Evolutionary conservation across 2,888 invertebrate genomes (phyloP), one percentile per base, ranked within the genome.

Genomic region (Netelia virgata): DNA sequence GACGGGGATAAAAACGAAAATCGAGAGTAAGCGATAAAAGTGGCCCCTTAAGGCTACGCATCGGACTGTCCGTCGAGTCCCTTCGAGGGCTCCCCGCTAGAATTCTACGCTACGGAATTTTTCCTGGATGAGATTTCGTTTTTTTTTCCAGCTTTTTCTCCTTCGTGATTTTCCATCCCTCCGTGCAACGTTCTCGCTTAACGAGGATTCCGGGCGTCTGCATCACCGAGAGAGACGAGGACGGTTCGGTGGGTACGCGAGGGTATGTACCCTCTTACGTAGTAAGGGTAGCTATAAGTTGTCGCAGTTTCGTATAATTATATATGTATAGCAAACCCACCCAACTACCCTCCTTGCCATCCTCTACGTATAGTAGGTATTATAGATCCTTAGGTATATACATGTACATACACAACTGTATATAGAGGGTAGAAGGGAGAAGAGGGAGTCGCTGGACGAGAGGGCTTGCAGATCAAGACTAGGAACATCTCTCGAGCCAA

Each of bases 181-280:
- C 23, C 66, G 73, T 59, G 57, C 61, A 50, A 61, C 63, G 74
- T 84, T 77, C 82, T 77, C 79, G 82, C 79, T 79, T 91, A 91
- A 91, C 90, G 91, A 92, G 89, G 87, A 91, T 89, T 88, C 88
- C 87, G 88, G 87, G 28, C 57, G 80, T 81, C 84, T 81, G 73
- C 59, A 77, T 77, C 66, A 63, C 66, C 77, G 79, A 70, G 23
- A 84, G 66, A 70, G 57, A 76, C 66, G 76, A 41, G 75, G 55
- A 73, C 74, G 79, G 77, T 88, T 88, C 85, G 89, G 89, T 90
- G 90, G 90, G 89, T 90, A 89, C 88, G 87, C 87, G 87, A 86
- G 81, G 86, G 47, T 14, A 47, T 47, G 47, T 47, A 47, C 47
- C 47, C 47, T 47, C 47, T 47, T 47, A 47, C 14, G 14, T 47